phyloP scores from a whole-genome alignment of 2,113 vertebrate species.

The Colinus virginianus region DNA sequence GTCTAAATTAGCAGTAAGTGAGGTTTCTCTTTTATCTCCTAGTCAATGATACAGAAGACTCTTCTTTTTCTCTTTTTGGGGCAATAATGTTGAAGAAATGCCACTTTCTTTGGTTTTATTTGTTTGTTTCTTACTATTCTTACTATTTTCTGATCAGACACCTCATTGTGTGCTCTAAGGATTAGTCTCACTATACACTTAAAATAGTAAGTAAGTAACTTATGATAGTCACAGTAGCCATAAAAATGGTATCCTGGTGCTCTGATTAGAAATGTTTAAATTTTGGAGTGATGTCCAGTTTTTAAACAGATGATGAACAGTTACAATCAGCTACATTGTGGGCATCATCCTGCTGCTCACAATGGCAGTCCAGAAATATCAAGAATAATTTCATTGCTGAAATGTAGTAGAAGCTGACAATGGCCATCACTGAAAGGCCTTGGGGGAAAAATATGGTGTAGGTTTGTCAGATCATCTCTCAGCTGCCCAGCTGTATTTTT shows the following conservation, averaged over 20 bases:
- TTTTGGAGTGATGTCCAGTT: neutral
- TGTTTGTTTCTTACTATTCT: neutral
- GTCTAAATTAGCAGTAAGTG: constrained; percentile 53
- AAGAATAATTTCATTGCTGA: neutral
- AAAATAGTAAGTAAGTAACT: neutral
- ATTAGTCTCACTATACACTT: neutral
- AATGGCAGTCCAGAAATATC: neutral
- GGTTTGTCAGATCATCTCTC: accelerated
- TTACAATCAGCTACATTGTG: neutral
- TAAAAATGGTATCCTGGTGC: neutral
- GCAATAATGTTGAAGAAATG: neutral
- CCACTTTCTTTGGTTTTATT: neutral
- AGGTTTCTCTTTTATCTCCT: constrained; percentile 44
- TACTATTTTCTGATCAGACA: neutral
- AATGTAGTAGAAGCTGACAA: neutral
- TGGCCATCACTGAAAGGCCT: neutral
- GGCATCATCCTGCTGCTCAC: neutral
- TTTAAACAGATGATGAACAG: neutral
- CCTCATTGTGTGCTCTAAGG: neutral
- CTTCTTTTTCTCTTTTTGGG: constrained; percentile 31
- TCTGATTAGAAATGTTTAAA: neutral
- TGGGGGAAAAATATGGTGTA: neutral
- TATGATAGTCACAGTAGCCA: neutral
- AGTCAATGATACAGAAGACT: constrained; percentile 42
- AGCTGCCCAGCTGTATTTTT: neutral